phyloP scores from a whole-genome alignment of 1,140 invertebrate species.

The Drosophila tropicalis region DNA sequence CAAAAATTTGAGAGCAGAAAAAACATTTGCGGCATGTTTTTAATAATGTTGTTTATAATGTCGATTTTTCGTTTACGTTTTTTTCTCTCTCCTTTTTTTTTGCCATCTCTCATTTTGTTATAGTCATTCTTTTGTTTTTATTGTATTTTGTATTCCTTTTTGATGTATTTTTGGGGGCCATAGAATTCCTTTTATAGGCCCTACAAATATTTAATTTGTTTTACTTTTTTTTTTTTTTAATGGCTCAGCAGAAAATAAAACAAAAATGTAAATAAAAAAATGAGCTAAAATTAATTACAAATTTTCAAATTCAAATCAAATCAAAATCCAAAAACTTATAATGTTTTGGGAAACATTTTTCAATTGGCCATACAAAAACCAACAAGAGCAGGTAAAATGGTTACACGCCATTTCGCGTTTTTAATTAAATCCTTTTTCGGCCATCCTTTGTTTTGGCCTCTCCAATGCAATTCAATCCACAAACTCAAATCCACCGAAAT shows the following conservation, averaged over 20 bases:
- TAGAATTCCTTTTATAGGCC: conserved; percentile 69
- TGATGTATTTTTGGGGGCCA: conserved; percentile 54
- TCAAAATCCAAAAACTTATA: conserved; percentile 72
- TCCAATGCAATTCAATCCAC: conserved; percentile 37
- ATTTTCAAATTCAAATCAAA: conserved; percentile 41
- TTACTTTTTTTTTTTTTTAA: conserved; percentile 5
- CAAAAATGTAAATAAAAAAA: not conserved
- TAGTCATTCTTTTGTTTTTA: conserved; percentile 22
- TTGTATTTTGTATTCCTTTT: conserved; percentile 43
- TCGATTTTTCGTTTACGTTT: conserved; percentile 61
- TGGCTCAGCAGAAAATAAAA: not conserved
- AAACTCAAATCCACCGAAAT: conserved; percentile 50
- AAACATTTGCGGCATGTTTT: conserved; percentile 83
- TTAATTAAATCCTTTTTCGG: conserved; percentile 74
- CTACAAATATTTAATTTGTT: conserved; percentile 12
- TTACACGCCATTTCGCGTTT: conserved; percentile 60
- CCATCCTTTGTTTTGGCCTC: conserved; percentile 27
- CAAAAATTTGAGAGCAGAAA: conserved; percentile 73
- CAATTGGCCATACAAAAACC: conserved; percentile 47
- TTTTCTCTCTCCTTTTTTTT: conserved; percentile 14
- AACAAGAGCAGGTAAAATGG: conserved; percentile 53
- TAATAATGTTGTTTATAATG: conserved; percentile 83
- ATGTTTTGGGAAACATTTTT: conserved; percentile 67
- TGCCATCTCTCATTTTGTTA: conserved; percentile 25
- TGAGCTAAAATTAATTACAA: conserved; percentile 66